These are phyloP conservation scores for Coregonus ussuriensis DNA, from an alignment of 2,797 vertebrate species.

Conservation along the genomic window DNA sequence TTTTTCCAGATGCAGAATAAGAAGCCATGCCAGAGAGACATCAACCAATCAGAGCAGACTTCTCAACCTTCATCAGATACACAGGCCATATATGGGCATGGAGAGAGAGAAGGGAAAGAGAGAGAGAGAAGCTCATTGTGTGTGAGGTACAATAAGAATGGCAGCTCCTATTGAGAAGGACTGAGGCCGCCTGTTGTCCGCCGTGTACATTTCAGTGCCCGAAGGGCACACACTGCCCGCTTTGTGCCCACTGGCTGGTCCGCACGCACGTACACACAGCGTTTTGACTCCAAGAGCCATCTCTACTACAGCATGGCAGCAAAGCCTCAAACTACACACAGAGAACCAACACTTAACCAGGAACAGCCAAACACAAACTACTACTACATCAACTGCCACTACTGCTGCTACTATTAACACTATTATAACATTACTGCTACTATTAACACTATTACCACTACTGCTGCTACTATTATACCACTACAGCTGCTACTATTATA, in stretches of 20 bases:
- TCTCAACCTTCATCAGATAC: conserved; percentile 54
- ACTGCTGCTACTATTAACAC: too few relatives aligned
- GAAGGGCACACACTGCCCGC: conserved; percentile 74
- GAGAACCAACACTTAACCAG: neutral
- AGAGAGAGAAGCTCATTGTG: conserved; percentile 74
- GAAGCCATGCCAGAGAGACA: conserved; percentile 15
- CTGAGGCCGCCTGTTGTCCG: conserved; percentile 78
- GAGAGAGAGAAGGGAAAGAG: conserved; percentile 32
- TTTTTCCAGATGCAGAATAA: neutral
- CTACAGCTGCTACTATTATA: too few relatives aligned
- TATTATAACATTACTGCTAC: too few relatives aligned
- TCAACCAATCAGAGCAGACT: conserved; percentile 50
- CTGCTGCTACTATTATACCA: too few relatives aligned
- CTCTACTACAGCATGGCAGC: too few relatives aligned
- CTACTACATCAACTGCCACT: neutral
- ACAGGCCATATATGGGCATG: conserved; percentile 56
- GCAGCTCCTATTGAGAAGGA: conserved; percentile 82
- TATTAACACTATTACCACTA: neutral
- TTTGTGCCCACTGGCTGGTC: conserved; percentile 72
- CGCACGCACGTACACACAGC: conserved; percentile 57
- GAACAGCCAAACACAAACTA: neutral
- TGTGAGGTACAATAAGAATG: conserved; percentile 82
- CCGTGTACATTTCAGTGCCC: conserved; percentile 75
- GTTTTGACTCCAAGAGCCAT: too few relatives aligned
- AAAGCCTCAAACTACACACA: neutral